phyloP scores from a whole-genome alignment of 2,797 vertebrate genomes.

The Artibeus lituratus region DNA sequence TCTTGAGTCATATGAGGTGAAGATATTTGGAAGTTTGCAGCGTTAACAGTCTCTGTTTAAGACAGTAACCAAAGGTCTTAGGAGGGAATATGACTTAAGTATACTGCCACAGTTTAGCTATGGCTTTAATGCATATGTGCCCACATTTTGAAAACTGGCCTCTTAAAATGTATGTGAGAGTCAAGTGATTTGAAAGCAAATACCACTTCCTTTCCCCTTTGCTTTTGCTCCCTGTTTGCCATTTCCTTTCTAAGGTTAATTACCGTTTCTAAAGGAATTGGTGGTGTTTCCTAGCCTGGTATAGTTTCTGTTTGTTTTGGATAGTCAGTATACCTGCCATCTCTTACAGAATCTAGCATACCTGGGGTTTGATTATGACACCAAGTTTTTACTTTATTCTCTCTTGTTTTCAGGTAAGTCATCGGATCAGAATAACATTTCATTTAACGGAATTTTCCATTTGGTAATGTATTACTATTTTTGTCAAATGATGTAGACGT shows the following conservation, averaged over 20 bases:
- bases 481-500: slow-evolving; percentile 49
- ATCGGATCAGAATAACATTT: slow-evolving; percentile 39
- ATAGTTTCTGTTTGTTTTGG: slow-evolving; percentile 69
- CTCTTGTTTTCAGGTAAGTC: slow-evolving; percentile 81
- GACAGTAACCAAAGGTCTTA: slow-evolving; percentile 3
- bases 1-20: slow-evolving; percentile 5
- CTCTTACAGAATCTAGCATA: slow-evolving; percentile 36
- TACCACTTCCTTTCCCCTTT: slow-evolving; percentile 66
- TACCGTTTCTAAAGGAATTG: slow-evolving; percentile 72
- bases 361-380: slow-evolving; percentile 24
- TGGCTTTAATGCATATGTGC: not conserved
- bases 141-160: slow-evolving; percentile 40
- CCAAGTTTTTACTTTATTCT: slow-evolving; percentile 44
- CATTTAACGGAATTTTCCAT: slow-evolving; percentile 66
- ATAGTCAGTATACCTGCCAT: slow-evolving; percentile 54
- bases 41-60: slow-evolving; percentile 36
- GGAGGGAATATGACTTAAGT: not conserved
- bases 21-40: slow-evolving; percentile 28
- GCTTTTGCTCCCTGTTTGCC: slow-evolving; percentile 62
- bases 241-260: slow-evolving; percentile 73
- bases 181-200: slow-evolving; percentile 51
- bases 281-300: slow-evolving; percentile 70
- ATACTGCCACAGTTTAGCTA: not conserved
- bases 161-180: slow-evolving; percentile 17
- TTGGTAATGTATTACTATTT: slow-evolving; percentile 79